Percentiles rank a stretch among this genome's conserved stretches.
Evolutionary conservation across 2,797 vertebrate species (phyloP).

Genomic region (Jordanella pulchra): DNA sequence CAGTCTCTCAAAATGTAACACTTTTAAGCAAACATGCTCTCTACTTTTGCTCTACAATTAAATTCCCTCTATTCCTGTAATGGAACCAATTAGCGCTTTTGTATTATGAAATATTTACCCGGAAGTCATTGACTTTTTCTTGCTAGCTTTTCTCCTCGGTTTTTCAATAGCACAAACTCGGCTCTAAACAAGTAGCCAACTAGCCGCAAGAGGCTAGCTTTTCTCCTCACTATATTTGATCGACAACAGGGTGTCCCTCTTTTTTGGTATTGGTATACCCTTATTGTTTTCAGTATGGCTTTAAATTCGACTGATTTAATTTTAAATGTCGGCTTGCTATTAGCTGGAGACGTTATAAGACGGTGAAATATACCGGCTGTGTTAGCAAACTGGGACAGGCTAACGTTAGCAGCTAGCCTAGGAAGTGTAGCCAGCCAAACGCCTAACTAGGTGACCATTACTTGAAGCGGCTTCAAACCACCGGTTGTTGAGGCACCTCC

Average conservation of each 20-base stretch:
- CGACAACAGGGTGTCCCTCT: constrained; percentile 39
- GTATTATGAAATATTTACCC: constrained; percentile 53
- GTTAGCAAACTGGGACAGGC: constrained; percentile 65
- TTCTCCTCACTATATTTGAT: constrained; percentile 50
- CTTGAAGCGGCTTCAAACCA: constrained; percentile 50
- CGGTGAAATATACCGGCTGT: constrained; percentile 71
- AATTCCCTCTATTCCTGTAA: no score
- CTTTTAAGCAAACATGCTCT: neutral
- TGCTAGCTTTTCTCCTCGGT: constrained; percentile 32
- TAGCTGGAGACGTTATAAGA: constrained; percentile 47
- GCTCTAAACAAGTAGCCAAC: constrained; percentile 71
- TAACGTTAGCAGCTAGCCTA: constrained; percentile 62
- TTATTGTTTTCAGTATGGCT: constrained; percentile 18
- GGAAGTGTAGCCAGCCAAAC: constrained; percentile 48
- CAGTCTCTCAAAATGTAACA: no score
- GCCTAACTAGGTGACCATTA: constrained; percentile 65
- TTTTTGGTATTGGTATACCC: constrained; percentile 8
- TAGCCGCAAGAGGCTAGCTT: constrained; percentile 69
- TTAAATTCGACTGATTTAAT: constrained; percentile 19
- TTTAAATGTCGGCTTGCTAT: constrained; percentile 40
- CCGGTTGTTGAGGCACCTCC: constrained; percentile 52
- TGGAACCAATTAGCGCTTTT: neutral
- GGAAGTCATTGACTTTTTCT: constrained; percentile 46
- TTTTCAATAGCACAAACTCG: constrained; percentile 3
- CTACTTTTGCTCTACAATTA: no score